phyloP scores from a whole-genome alignment of 1,140 invertebrate genomes.

The Macrobrachium rosenbergii region DNA sequence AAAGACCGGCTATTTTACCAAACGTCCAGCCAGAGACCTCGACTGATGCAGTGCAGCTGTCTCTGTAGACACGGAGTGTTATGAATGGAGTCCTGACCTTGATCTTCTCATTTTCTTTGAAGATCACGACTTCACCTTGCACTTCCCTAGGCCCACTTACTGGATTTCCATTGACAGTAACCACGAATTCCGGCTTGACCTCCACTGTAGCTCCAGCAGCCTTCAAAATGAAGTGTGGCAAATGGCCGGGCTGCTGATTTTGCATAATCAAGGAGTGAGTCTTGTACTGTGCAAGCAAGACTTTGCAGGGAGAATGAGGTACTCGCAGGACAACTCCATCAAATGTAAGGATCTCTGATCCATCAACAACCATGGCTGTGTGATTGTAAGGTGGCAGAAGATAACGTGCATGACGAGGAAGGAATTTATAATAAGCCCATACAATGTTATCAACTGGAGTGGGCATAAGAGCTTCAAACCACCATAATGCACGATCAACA shows the following conservation, averaged over 20 bases:
- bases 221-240: slow-evolving; percentile 16
- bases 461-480: background rate
- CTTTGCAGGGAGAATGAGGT: slow-evolving; percentile 22
- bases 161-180: too few relatives aligned
- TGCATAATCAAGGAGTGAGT: slow-evolving; percentile 6
- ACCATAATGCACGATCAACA: too few relatives aligned
- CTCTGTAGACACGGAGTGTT: background rate
- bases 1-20: slow-evolving; percentile 28
- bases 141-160: too few relatives aligned
- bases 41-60: slow-evolving; percentile 3
- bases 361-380: slow-evolving; percentile 45
- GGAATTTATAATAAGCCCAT: slow-evolving; percentile 2
- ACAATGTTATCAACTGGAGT: slow-evolving; percentile 14
- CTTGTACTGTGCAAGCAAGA: slow-evolving; percentile 18
- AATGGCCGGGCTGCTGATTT: background rate
- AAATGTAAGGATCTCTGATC: slow-evolving; percentile 46
- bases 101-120: background rate
- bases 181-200: background rate
- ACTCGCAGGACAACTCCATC: slow-evolving; percentile 36
- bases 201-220: background rate
- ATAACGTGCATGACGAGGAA: background rate
- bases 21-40: slow-evolving; percentile 39
- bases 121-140: too few relatives aligned
- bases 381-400: slow-evolving; percentile 28
- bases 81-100: slow-evolving; percentile 5